A percentile compares a stretch with the other conserved stretches of the same genome.
phyloP scores from a whole-genome alignment of 1,140 invertebrate genomes.

The Rhynchophorus ferrugineus region DNA sequence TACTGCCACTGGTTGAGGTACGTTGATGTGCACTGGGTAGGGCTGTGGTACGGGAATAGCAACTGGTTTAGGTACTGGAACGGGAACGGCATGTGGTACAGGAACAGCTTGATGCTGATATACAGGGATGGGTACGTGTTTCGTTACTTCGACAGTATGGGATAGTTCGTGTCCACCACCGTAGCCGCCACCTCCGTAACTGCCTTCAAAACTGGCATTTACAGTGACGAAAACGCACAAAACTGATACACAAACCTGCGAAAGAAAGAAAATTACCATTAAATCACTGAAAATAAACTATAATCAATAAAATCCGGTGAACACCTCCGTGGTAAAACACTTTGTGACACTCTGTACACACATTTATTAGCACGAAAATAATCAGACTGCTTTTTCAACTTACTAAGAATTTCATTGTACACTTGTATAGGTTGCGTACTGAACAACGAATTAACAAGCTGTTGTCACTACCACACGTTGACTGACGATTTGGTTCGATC shows the following conservation, averaged over 20 bases:
- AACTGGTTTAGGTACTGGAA: conserved; percentile 62
- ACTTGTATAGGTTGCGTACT: neutral
- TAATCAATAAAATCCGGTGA: too few relatives aligned
- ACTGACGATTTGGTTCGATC: conserved; percentile 9
- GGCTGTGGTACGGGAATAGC: conserved; percentile 61
- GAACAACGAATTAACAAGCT: neutral
- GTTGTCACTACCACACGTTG: conserved; percentile 3
- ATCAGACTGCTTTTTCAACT: neutral
- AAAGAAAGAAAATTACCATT: neutral
- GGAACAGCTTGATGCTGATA: conserved; percentile 62
- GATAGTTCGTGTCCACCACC: conserved; percentile 41
- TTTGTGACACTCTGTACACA: too few relatives aligned
- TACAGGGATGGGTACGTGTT: conserved; percentile 58
- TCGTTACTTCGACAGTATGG: conserved; percentile 59
- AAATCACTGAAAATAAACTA: neutral
- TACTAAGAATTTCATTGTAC: conserved; percentile 1
- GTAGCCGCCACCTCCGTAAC: too few relatives aligned
- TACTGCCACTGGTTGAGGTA: conserved; percentile 61
- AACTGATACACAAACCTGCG: conserved; percentile 23
- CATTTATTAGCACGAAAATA: neutral
- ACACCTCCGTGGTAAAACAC: too few relatives aligned
- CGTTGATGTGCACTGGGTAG: conserved; percentile 64
- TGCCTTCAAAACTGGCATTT: conserved; percentile 32
- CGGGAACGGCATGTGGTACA: conserved; percentile 55
- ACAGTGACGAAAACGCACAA: conserved; percentile 30